Evolutionary conservation across 2,797 vertebrate genomes (phyloP).

Genomic region (Gymnothorax javanicus): DNA sequence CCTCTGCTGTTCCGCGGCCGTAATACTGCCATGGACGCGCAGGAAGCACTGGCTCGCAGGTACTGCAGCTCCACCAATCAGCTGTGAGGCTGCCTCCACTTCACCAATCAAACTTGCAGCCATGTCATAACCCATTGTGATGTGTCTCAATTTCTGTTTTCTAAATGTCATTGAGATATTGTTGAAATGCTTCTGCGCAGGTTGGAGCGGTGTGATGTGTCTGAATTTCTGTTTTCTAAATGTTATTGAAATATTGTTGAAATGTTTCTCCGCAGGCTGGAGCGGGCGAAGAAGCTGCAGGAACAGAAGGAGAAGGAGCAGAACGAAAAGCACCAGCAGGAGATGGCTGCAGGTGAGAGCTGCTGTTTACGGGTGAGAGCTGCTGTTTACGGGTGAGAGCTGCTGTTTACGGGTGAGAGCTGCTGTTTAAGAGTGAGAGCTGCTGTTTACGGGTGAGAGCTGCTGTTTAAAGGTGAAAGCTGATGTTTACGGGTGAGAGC

Average conservation of each 20-base stretch:
- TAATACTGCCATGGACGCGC: constrained; percentile 98
- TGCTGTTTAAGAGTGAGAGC: too few species aligned
- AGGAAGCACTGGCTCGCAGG: constrained; percentile 95
- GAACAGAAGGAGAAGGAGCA: constrained; percentile 97
- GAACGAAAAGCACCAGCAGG: constrained; percentile 92
- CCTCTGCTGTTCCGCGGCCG: constrained; percentile 88
- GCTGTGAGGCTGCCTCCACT: constrained; percentile 11
- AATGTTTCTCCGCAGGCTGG: constrained; percentile 73
- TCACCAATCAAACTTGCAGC: neutral
- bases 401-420: too few species aligned
- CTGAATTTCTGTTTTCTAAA: too few species aligned
- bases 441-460: too few species aligned
- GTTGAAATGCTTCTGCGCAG: constrained; percentile 58
- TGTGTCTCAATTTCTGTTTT: too few species aligned
- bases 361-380: neutral
- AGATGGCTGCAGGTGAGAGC: constrained; percentile 83
- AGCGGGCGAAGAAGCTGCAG: constrained; percentile 96
- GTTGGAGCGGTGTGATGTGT: constrained; percentile 76
- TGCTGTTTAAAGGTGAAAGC: too few species aligned
- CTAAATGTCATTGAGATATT: too few species aligned
- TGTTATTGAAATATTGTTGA: neutral
- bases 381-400: neutral
- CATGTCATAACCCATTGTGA: too few species aligned
- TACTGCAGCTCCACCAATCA: constrained; percentile 53
- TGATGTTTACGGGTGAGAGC: too few species aligned